Evolutionary conservation across 2,113 vertebrate species (phyloP), one percentile per base, ranked within the genome.

Genomic region (Carollia perspicillata): DNA sequence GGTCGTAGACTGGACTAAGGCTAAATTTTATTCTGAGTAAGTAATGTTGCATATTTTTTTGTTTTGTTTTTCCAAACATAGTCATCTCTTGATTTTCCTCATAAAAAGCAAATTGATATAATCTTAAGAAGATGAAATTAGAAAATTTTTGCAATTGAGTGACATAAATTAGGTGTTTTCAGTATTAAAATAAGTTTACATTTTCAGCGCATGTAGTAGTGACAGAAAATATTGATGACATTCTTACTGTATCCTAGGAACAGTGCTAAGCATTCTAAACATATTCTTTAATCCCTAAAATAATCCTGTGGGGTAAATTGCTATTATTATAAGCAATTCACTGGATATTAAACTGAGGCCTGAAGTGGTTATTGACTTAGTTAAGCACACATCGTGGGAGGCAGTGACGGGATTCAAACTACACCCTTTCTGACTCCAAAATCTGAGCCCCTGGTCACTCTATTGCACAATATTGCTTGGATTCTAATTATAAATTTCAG

Each of bases 11-110:
- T 94, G 30, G 86, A 11, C 28, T 66, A 66, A 75, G 91, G 89
- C 42, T 84, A 53, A 84, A 95, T 89, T 60, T 93, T 69, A 89
- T 91, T 89, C 89, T 94, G 37, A 79, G 53, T 69, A 95, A 95
- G 49, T 65, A 37, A 94, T 79, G 35, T 22, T 92, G 44, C 33
- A 30, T 81, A 42, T 51, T 51, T 96, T 60, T 95, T 80, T 63
- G 40, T 87, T 83, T 95, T 55, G 49, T 89, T 97, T 95, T 85
- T 65, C 68, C 89, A 92, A 93, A 83, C 53, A 63, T 22, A 58
- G 2, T 86, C 80, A 90, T 26, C 17, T 93, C 20, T 94, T 95
- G 44, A 93, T 87, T 81, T 89, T 78, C 44, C 33, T 81, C 30
- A 72, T 81, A 74, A 95, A 65, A 79, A 74, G 40, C 35, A 63